phyloP scores from a whole-genome alignment of 2,797 vertebrate species.

The Rhinella marina region DNA sequence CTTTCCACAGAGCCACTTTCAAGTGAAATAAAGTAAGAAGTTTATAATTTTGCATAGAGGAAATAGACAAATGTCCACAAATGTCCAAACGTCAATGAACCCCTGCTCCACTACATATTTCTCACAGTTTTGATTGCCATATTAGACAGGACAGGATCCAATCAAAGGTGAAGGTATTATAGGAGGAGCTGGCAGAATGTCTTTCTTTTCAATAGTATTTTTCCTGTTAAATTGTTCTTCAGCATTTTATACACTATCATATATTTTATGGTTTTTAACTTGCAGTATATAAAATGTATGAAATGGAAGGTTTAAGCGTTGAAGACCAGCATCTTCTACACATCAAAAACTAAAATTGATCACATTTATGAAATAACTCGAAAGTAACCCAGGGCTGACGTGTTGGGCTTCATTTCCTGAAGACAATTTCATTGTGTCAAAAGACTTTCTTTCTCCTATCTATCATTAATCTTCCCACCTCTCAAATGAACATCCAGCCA shows the following conservation, averaged over 20 bases:
- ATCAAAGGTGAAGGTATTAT: neutral
- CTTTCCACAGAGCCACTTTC: too few species aligned
- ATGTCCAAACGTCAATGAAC: too few species aligned
- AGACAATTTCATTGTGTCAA: slow-evolving; percentile 39
- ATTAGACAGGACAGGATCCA: neutral
- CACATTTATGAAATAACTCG: neutral
- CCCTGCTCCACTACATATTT: too few species aligned
- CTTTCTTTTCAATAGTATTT: neutral
- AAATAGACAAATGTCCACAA: too few species aligned
- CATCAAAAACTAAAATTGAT: neutral
- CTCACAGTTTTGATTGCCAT: neutral
- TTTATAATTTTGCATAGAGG: too few species aligned
- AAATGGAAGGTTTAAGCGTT: neutral
- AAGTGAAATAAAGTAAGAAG: too few species aligned
- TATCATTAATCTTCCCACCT: slow-evolving; percentile 28
- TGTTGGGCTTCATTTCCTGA: slow-evolving; percentile 19
- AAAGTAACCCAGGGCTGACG: neutral
- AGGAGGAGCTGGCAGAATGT: neutral
- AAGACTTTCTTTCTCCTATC: neutral
- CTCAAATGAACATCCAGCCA: slow-evolving; percentile 47
- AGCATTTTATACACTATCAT: neutral
- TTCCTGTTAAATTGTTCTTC: too few species aligned
- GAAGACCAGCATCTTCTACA: neutral
- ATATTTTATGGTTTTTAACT: neutral
- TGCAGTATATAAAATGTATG: neutral